Base-by-base conservation (phyloP, 92 coral and sea anemone genomes). In the Porites cylindrica region DNA sequence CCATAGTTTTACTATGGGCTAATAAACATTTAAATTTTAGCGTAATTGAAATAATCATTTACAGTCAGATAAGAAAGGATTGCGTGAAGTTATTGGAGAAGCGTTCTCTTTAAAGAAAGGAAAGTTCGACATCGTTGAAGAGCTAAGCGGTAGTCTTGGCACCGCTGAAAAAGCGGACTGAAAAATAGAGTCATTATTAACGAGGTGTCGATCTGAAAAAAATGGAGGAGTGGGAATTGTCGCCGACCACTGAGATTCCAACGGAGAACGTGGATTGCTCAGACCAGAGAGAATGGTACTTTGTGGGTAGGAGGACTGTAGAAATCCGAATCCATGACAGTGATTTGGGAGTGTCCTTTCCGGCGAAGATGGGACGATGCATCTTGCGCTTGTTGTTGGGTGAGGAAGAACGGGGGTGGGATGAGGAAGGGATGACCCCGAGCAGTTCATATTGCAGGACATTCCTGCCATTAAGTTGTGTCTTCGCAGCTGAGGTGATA, bases 141-240 rank as follows among this genome's bases (percentile, higher is more conserved):
- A 67, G 29, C 67, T 32, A 77, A 85, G 68, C 3, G 89, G 77
- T 14, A 85, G 20, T 32, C 72, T 85, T n/a, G 84, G 77, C 17
- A 85, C 68, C 59, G 89, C 59, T 32, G 68, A 77, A 47, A 85
- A 85, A 63, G 89, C 84, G n/a, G 89, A 77, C 63, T 51, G 88
- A 18, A 76, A 75, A 21, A 66, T 16, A 32, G 83, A 77, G 76
- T 85, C 89, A 76, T 47, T 78, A 58, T 75, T 77, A 21, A 47
- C 17, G 17, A 85, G 8, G 13, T 76, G 59, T 51, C 76, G 58
- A 24, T 85, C 89, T n/a, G 83, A 12, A 43, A 70, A 67, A 47
- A 77, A 77, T 13, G 62, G 77, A 18, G 89, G 24, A 3, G 89
- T 66, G 21, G 82, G 32, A 56, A 51, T 73, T 24, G 81, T 71